Percentiles rank a stretch among this genome's conserved stretches.
Conservation (phyloP, 2,888 invertebrate genomes). For the Phania funesta region DNA sequence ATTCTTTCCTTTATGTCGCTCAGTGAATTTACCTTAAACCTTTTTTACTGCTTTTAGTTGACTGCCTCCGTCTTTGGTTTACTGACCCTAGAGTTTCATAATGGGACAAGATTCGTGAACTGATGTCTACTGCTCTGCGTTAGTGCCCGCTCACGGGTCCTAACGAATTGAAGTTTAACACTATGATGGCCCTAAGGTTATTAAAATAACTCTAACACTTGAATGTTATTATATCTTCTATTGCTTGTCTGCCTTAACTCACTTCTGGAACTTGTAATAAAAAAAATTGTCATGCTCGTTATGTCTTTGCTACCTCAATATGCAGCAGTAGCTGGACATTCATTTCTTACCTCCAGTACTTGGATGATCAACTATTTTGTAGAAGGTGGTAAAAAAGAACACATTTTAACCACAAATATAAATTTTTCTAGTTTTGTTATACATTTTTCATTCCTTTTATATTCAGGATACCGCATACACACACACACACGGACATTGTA, state of each 20-base stretch:
- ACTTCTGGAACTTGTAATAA: slow-evolving; percentile 22
- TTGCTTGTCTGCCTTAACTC: background rate
- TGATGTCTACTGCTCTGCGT: no score
- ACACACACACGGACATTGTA: background rate
- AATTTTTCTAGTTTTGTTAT: slow-evolving; percentile 59
- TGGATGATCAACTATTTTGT: background rate
- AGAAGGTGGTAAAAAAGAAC: background rate
- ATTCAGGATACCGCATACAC: background rate
- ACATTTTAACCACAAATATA: slow-evolving; percentile 42
- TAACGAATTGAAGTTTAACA: no score
- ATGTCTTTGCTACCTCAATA: background rate
- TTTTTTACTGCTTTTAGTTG: no score
- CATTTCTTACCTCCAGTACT: slow-evolving; percentile 20
- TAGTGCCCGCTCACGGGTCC: no score
- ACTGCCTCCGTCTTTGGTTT: no score
- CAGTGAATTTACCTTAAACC: no score
- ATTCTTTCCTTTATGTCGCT: no score
- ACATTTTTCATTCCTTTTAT: slow-evolving; percentile 47
- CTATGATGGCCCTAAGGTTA: no score
- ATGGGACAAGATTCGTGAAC: no score
- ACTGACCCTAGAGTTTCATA: no score
- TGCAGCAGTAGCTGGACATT: background rate
- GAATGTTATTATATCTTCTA: background rate
- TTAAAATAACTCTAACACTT: no score
- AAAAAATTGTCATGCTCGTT: slow-evolving; percentile 7